Conservation (phyloP, 1,140 invertebrate genomes). For the Proctacanthus coquilletti region DNA sequence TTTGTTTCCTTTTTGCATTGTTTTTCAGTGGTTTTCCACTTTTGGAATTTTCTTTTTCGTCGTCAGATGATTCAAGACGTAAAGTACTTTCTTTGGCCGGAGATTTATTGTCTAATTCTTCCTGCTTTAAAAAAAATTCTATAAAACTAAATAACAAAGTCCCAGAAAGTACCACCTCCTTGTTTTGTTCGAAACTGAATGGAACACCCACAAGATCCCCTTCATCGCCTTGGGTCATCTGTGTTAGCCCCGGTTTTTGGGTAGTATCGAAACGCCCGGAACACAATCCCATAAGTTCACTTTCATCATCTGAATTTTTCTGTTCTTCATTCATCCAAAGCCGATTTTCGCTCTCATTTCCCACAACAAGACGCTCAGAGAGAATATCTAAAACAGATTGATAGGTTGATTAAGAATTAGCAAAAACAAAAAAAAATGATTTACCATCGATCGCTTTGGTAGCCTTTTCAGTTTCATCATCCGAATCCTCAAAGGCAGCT, state of each 20-base stretch:
- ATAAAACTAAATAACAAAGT: slow-evolving; percentile 1
- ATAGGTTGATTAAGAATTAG: slow-evolving; percentile 22
- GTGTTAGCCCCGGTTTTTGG: slow-evolving; percentile 6
- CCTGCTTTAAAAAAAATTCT: no score
- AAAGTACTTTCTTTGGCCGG: slow-evolving; percentile 12
- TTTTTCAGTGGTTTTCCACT: slow-evolving; percentile 12
- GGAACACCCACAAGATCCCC: slow-evolving; percentile 12
- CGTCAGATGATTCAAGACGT: slow-evolving; percentile 29
- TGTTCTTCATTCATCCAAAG: slow-evolving; percentile 18
- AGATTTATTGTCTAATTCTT: slow-evolving; percentile 12
- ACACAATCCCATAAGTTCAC: slow-evolving; percentile 36
- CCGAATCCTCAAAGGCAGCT: slow-evolving; percentile 20
- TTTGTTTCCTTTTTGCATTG: slow-evolving; percentile 17
- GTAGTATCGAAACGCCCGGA: slow-evolving; percentile 32
- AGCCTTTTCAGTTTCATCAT: slow-evolving; percentile 15
- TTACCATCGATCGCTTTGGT: slow-evolving; percentile 11
- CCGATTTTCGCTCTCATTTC: slow-evolving; percentile 16
- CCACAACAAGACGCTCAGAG: slow-evolving; percentile 18
- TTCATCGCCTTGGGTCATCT: slow-evolving; percentile 13
- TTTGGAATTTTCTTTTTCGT: slow-evolving; percentile 19
- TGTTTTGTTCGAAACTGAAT: neutral
- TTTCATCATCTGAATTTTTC: slow-evolving; percentile 27
- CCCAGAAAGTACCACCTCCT: slow-evolving; percentile 1
- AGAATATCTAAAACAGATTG: slow-evolving; percentile 12
- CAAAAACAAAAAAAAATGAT: slow-evolving; percentile 25